Evolutionary conservation across 1,140 invertebrate species (phyloP).

Genomic region (Phymorhynchus buccinoides): DNA sequence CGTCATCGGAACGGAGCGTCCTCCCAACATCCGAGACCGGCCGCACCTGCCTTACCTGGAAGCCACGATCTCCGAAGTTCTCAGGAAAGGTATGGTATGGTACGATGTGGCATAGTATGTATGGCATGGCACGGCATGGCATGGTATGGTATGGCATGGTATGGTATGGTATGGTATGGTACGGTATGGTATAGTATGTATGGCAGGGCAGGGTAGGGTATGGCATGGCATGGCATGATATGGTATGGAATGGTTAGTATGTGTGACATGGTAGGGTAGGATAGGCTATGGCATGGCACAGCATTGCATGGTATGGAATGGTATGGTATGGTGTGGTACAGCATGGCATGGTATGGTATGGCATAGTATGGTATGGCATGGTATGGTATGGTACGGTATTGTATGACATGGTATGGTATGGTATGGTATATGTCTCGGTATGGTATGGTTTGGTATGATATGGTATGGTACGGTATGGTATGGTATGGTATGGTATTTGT

Average conservation of each 20-base stretch:
- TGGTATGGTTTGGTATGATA: slow-evolving; percentile 52
- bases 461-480: slow-evolving; percentile 51
- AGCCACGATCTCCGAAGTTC: slow-evolving; percentile 52
- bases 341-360: no score
- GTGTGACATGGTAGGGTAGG: slow-evolving; percentile 35
- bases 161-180: slow-evolving; percentile 56
- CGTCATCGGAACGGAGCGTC: slow-evolving; percentile 38
- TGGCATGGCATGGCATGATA: slow-evolving; percentile 54
- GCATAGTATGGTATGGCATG: no score
- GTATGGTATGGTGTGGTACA: no score
- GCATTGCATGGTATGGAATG: no score
- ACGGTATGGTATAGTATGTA: slow-evolving; percentile 58
- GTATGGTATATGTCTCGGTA: slow-evolving; percentile 31
- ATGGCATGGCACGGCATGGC: slow-evolving; percentile 44
- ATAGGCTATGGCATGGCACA: slow-evolving; percentile 34
- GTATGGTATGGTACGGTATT: no score
- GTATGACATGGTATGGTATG: slow-evolving; percentile 47
- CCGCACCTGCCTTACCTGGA: slow-evolving; percentile 47
- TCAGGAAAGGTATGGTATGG: slow-evolving; percentile 47
- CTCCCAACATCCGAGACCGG: slow-evolving; percentile 46
- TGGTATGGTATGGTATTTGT: slow-evolving; percentile 53
- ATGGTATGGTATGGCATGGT: slow-evolving; percentile 48
- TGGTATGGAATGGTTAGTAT: slow-evolving; percentile 47
- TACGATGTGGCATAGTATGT: slow-evolving; percentile 44
- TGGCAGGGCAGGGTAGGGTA: slow-evolving; percentile 55